Base-by-base conservation (phyloP, 2,797 vertebrate species). In the Pygocentrus nattereri region DNA sequence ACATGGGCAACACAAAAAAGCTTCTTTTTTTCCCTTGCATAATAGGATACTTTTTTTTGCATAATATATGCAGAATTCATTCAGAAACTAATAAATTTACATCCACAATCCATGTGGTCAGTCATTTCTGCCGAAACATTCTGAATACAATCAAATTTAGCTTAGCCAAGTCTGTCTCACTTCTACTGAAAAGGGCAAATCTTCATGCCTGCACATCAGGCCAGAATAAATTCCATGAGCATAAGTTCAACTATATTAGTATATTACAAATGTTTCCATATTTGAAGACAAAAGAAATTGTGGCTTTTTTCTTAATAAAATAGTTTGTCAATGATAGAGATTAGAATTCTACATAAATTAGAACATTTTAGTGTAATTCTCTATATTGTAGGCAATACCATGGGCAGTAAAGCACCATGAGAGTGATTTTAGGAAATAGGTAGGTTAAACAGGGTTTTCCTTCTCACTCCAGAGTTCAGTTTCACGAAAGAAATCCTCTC, bases 291-390 rank as follows among this genome's bases (percentile, higher is more conserved):
- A 94, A 90, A 73, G 25, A 30, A 91, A 82, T 91, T 68, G 88
- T 89, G 92, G 92, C 62, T 88, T 52, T 88, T 84, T 91, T 92
- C 81, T 92, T 94, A 94, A 94, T 95, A 95, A 95, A 95, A 95
- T 95, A 95, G 93, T 94, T 94, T 95, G 90, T 94, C 89, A 93
- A 88, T 92, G 87, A 94, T 84, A 87, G 85, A 90, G 87, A 90
- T 95, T 95, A 94, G 93, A 95, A 94, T 94, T 95, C 92, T 95
- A 94, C 91, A 95, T 93, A 94, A 93, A 93, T 94, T 92, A 95
- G 87, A 95, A 95, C 95, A 94, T 94, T 93, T 94, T 94, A 92
- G 93, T 92, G 90, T 93, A 87, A 92, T 94, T 93, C 91, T 94
- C 91, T 95, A 91, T 90, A 74, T 38, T 69, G 27, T 79, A 83